These are phyloP conservation scores for Nomada goodeniana DNA, from an alignment of 2,888 invertebrate genomes.

Conservation along the genomic window DNA sequence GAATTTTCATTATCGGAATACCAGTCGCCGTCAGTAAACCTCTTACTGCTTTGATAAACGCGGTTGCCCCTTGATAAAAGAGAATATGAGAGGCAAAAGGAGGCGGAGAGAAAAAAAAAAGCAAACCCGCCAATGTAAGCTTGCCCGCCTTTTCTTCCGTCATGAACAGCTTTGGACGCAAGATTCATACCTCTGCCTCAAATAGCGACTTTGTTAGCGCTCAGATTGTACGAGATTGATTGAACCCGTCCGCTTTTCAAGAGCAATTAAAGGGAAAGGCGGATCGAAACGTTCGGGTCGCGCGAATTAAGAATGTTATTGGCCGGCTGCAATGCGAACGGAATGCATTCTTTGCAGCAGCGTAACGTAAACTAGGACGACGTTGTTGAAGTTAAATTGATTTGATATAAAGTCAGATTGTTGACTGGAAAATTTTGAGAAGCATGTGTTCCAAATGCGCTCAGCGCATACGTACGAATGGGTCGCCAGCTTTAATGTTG, in stretches of 20 bases:
- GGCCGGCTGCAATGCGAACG: background rate
- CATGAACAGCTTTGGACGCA: background rate
- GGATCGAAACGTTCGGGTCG: background rate
- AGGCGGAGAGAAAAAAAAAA: conserved; percentile 12
- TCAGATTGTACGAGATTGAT: background rate
- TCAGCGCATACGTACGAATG: too few relatives aligned
- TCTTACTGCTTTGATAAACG: conserved; percentile 60
- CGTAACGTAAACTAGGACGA: too few relatives aligned
- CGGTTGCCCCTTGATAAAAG: conserved; percentile 24
- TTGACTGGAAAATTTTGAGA: too few relatives aligned
- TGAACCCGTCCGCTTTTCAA: background rate
- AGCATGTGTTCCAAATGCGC: too few relatives aligned
- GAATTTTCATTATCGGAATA: conserved; percentile 67
- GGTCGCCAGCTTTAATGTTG: too few relatives aligned
- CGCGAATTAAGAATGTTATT: background rate
- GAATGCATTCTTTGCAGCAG: too few relatives aligned
- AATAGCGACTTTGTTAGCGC: background rate
- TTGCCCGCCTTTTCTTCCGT: conserved; percentile 10
- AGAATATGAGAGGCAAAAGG: conserved; percentile 5
- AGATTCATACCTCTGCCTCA: background rate
- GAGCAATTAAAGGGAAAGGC: background rate
- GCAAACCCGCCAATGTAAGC: conserved; percentile 34
- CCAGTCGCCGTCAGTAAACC: conserved; percentile 58
- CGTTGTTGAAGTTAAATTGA: too few relatives aligned
- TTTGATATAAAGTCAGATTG: too few relatives aligned